phyloP scores from a whole-genome alignment of 1,140 invertebrate species.

The Eumeta japonica region DNA sequence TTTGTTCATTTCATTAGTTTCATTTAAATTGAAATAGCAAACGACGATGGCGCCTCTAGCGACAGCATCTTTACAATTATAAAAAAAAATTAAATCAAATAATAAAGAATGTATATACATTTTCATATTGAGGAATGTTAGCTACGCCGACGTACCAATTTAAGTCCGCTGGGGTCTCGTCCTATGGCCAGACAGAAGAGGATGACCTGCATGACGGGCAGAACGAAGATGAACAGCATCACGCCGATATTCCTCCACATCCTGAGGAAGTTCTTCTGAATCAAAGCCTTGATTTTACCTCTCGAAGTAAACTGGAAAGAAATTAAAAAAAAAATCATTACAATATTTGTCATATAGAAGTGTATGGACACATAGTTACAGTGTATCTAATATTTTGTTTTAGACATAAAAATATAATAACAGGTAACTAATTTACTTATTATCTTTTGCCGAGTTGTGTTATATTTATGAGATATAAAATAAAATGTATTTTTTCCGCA shows the following conservation, averaged over 20 bases:
- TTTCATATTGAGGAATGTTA: background rate
- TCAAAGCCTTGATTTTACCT: slow-evolving; percentile 74
- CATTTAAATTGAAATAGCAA: too few relatives aligned
- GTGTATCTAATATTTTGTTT: too few relatives aligned
- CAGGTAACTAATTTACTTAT: too few relatives aligned
- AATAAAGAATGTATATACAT: background rate
- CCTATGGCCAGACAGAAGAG: slow-evolving; percentile 94
- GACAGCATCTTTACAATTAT: background rate
- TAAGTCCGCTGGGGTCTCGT: slow-evolving; percentile 80
- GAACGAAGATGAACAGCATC: slow-evolving; percentile 87
- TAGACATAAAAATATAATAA: too few relatives aligned
- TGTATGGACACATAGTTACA: too few relatives aligned
- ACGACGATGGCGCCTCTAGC: too few relatives aligned
- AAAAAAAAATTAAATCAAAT: background rate
- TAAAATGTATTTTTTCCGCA: too few relatives aligned
- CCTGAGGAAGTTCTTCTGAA: slow-evolving; percentile 90
- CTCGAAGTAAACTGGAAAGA: slow-evolving; percentile 63
- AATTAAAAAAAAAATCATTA: too few relatives aligned
- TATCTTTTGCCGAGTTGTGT: too few relatives aligned
- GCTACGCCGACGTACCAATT: slow-evolving; percentile 51
- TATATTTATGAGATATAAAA: too few relatives aligned
- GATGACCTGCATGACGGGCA: slow-evolving; percentile 92
- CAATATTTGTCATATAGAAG: too few relatives aligned
- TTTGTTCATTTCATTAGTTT: too few relatives aligned
- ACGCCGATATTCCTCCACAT: slow-evolving; percentile 92